Percentiles rank a stretch among this genome's conserved stretches.
Conservation (phyloP, 1,140 invertebrate species). For the Papilio helenus region DNA sequence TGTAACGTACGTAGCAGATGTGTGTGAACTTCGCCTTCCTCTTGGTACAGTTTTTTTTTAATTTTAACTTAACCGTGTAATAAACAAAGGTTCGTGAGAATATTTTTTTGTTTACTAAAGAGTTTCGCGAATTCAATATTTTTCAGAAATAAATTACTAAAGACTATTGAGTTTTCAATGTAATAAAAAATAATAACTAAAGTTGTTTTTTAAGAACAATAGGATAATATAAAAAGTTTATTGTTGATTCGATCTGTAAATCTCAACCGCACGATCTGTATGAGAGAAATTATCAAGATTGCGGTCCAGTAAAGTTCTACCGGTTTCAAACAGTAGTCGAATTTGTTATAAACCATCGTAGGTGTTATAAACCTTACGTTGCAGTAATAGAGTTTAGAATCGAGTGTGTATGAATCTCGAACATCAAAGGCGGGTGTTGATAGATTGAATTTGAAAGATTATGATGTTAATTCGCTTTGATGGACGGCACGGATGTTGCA, state of each 20-base stretch:
- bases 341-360: not conserved
- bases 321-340: conserved; percentile 34
- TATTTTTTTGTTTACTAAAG: not conserved
- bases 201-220: not conserved
- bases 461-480: conserved; percentile 39
- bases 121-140: not conserved
- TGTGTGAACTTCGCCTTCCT: not conserved
- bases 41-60: not conserved
- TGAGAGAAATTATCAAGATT: conserved; percentile 34
- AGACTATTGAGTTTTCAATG: not conserved
- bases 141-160: not conserved
- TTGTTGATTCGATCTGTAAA: conserved; percentile 2
- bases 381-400: not conserved
- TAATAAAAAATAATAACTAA: not conserved
- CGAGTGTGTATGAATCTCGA: not conserved
- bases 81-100: not conserved
- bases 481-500: conserved; percentile 35
- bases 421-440: conserved; percentile 33
- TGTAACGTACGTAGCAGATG: not conserved
- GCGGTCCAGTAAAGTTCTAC: conserved; percentile 22
- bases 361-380: not conserved
- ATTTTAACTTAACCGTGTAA: not conserved
- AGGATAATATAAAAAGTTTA: not conserved
- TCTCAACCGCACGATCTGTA: not conserved
- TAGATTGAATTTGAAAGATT: conserved; percentile 41